Base-by-base conservation (phyloP, 2,113 vertebrate genomes). In the Beaufortia kweichowensis region DNA sequence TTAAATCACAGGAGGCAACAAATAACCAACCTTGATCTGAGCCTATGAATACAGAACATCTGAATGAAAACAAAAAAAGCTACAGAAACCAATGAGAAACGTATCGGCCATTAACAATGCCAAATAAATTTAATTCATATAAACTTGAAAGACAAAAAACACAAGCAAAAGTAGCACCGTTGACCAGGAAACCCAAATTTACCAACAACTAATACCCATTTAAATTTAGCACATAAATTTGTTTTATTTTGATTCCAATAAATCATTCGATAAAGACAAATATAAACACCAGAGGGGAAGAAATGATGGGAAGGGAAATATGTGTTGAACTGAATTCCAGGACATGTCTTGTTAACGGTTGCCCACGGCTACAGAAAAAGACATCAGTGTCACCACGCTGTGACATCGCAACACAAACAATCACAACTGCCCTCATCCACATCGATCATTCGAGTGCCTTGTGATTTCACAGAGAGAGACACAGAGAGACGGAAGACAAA, bases 371-470 rank as follows among this genome's bases (percentile, higher is more conserved):
- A 65, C 6, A 77, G 66, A 72, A 56, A 64, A 53, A 79, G 77
- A 56, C 77, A 79, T 79, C 77, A 71, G 67, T 56, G 67, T 71
- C 43, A 63, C 29, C 65, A 59, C 17, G 56, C 53, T 60, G 57
- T 78, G 76, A 61, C 66, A 78, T 69, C 48, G 24, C 66, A 50
- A 70, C 66, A 78, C 33, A 79, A 71, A 79, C 60, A 72, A 79
- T 70, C 68, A 50, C 10, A 79, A 12, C 60, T 53, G 33, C 21
- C 33, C 68, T 64, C 55, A 43, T 64, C 68, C 50, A 29, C 77
- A 79, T 79, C 50, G 33, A 72, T 72, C 77, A 79, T 23, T 17
- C 21, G 28, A 56, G 68, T 17, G 24, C 23, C 39, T 46, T 35
- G 31, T 59, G 39, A 73, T 61, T 73, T 61, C 43, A 61, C n/a